A percentile compares a stretch with the other conserved stretches of the same genome.
phyloP scores from a whole-genome alignment of 1,140 invertebrate genomes.

The Pseudomyrmex concolor region DNA sequence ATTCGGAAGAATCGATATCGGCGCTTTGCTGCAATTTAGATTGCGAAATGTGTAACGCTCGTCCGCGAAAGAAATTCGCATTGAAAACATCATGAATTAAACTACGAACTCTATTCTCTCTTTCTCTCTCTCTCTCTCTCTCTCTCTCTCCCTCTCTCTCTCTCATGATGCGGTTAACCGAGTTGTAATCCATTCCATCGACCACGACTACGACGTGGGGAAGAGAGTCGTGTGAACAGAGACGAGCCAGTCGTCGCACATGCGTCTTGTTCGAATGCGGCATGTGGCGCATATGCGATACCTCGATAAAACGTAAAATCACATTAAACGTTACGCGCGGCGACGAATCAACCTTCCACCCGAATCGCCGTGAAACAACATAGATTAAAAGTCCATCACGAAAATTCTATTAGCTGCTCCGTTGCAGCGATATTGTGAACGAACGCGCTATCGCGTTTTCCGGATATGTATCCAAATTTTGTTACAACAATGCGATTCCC shows the following conservation, averaged over 20 bases:
- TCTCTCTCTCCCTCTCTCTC: too few relatives aligned
- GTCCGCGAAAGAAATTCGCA: background rate
- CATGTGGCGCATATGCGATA: too few relatives aligned
- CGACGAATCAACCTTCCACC: background rate
- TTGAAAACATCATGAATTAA: background rate
- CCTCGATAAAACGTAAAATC: background rate
- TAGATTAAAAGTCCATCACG: constrained; percentile 35
- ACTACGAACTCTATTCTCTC: background rate
- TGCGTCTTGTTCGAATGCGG: constrained; percentile 4
- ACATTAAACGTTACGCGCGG: background rate
- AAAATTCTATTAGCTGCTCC: constrained; percentile 37
- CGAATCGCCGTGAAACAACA: constrained; percentile 21
- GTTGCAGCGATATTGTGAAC: background rate
- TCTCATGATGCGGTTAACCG: background rate
- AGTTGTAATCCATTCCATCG: constrained; percentile 16
- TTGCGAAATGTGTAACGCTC: background rate
- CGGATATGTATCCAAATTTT: constrained; percentile 7
- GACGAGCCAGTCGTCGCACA: background rate
- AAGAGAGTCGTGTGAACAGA: background rate
- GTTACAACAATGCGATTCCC: background rate
- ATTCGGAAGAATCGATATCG: background rate
- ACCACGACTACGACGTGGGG: background rate
- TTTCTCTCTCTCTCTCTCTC: too few relatives aligned
- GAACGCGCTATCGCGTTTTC: background rate
- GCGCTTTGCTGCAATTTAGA: background rate